Percentiles rank a stretch among this genome's conserved stretches.
phyloP scores from a whole-genome alignment of 2,113 vertebrate genomes.

The Dinomys branickii region DNA sequence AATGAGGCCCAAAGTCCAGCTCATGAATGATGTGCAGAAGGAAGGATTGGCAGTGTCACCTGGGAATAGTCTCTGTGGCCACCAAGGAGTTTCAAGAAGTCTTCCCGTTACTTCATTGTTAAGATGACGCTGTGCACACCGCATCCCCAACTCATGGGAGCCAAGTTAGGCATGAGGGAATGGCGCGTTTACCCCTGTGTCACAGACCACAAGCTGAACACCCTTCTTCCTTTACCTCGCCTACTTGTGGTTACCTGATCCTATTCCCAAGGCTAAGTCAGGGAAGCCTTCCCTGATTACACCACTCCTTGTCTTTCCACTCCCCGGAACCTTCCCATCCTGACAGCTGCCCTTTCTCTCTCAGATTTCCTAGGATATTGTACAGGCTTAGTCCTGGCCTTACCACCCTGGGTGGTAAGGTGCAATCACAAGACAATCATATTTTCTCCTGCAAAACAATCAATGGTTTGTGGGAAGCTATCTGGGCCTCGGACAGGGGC shows the following conservation, averaged over 20 bases:
- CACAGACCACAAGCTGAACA: background rate
- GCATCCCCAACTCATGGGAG: background rate
- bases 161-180: background rate
- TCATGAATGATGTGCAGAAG: conserved; percentile 51
- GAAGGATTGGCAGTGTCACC: background rate
- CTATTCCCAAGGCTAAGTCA: background rate
- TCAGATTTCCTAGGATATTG: background rate
- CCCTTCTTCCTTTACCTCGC: background rate
- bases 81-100: background rate
- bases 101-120: background rate
- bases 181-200: background rate
- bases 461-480: background rate
- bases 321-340: background rate
- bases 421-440: background rate
- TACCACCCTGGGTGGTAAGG: background rate
- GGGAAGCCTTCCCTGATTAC: background rate
- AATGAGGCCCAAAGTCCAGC: conserved; percentile 38
- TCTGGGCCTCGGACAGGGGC: background rate
- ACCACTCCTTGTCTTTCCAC: background rate
- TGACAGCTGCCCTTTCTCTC: background rate
- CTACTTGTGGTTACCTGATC: background rate
- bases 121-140: background rate
- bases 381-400: background rate
- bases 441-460: background rate
- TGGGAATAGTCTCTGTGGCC: background rate